Evolutionary conservation across 2,797 vertebrate genomes (phyloP), one percentile per base, ranked within the genome.

Genomic region (Orestias chungarensis): DNA sequence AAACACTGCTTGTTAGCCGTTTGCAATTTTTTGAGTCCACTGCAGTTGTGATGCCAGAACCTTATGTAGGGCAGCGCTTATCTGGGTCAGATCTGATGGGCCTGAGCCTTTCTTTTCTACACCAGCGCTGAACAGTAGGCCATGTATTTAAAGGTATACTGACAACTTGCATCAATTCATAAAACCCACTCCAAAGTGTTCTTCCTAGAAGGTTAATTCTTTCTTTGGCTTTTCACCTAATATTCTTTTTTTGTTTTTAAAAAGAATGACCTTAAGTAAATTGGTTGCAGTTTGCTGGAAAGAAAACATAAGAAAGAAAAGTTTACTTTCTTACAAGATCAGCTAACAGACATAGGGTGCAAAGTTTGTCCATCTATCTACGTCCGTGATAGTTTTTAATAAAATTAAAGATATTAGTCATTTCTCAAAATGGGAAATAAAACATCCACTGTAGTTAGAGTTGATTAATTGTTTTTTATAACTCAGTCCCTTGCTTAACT

Each of bases 51-150:
- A 57, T 88, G 85, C 86, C 89, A 89, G 82, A 66, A 62, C 59
- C 75, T 78, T 91, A 94, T 92, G 84, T 95, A 93, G 93, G 93
- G 62, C 94, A 92, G 67, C 81, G 25, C 83, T 82, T 94, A 93
- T 92, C 70, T 94, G 90, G 93, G 92, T 92, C 92, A 92, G 80
- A 87, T 92, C 90, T 92, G 79, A 87, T 85, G 87, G 85, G 89
- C 57, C 81, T 82, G 81, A 85, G 78, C 82, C 82, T 90, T 79
- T 43, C 73, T 68, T 78, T 81, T 82, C 62, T 77, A 18, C 75
- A 62, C 25, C 69, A 57, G 68, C 71, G 71, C 59, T 49, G 76
- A n/a, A 20, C 73, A 52, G 25, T 44, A 43, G 65, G 27, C 49
- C 29, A 18, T 49, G 7, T 40, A 52, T 33, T 83, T 71, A 49